phyloP scores from a whole-genome alignment of 2,888 invertebrate genomes.

The Lamproptera curius region DNA sequence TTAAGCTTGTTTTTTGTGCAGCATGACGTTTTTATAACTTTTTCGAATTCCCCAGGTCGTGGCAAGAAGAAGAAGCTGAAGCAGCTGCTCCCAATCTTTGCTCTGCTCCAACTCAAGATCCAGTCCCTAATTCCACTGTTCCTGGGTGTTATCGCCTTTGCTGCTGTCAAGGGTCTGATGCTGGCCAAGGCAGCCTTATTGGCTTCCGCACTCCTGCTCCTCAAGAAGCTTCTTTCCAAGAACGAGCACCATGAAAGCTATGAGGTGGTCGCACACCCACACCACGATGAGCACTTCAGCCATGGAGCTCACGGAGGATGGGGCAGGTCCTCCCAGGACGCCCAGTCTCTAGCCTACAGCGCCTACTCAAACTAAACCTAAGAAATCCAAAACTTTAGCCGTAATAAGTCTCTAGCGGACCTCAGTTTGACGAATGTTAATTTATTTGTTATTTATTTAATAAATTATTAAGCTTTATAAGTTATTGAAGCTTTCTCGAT shows the following conservation, averaged over 20 bases:
- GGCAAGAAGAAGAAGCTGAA: slow-evolving; percentile 90
- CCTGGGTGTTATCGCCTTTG: slow-evolving; percentile 84
- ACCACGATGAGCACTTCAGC: slow-evolving; percentile 79
- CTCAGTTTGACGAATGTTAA: slow-evolving; percentile 54
- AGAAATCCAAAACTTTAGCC: slow-evolving; percentile 35
- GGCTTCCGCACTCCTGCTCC: slow-evolving; percentile 83
- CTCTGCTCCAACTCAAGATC: slow-evolving; percentile 87
- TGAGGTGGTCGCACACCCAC: slow-evolving; percentile 86
- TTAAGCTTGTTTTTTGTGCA: too few relatives aligned
- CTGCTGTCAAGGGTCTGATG: slow-evolving; percentile 90
- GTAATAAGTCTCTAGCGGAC: slow-evolving; percentile 55
- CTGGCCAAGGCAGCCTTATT: slow-evolving; percentile 90
- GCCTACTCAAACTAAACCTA: slow-evolving; percentile 77
- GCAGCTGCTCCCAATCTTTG: slow-evolving; percentile 84
- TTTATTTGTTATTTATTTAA: slow-evolving; percentile 58
- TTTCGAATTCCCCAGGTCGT: slow-evolving; percentile 74
- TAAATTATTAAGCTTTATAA: slow-evolving; percentile 61
- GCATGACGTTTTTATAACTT: too few relatives aligned
- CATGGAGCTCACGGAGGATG: slow-evolving; percentile 79
- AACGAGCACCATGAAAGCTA: slow-evolving; percentile 83
- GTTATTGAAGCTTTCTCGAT: slow-evolving; percentile 29
- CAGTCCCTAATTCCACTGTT: slow-evolving; percentile 88
- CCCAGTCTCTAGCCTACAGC: slow-evolving; percentile 85
- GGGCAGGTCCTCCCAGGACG: slow-evolving; percentile 82
- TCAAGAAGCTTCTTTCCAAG: slow-evolving; percentile 84